These are phyloP conservation scores for Delichon dasypus DNA, from an alignment of 2,797 vertebrate species.

Conservation along the genomic window DNA sequence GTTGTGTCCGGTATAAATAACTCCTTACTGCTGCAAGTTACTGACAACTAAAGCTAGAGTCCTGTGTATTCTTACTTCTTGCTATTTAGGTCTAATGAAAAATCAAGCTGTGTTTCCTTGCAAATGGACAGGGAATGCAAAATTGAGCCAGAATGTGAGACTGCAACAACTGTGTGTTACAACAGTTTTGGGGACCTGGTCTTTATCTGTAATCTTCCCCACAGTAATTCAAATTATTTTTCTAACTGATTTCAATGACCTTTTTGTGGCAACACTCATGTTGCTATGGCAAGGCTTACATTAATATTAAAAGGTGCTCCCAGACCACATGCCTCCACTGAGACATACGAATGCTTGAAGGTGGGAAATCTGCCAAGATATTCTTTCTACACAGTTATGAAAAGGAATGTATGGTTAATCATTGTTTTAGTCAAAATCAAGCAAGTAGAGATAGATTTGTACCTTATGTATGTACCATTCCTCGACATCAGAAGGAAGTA, in stretches of 20 bases:
- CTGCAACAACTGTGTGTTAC: neutral
- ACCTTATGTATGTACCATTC: neutral
- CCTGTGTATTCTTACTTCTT: neutral
- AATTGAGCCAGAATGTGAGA: neutral
- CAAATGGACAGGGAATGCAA: neutral
- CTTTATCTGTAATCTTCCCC: neutral
- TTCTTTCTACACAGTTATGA: neutral
- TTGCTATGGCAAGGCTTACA: slow-evolving; percentile 37
- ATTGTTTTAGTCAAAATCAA: slow-evolving; percentile 21
- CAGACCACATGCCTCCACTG: neutral
- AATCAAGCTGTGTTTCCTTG: neutral
- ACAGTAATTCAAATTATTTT: slow-evolving; percentile 17
- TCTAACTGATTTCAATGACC: neutral
- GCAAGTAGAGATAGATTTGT: neutral
- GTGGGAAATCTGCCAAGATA: slow-evolving; percentile 49
- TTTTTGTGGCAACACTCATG: slow-evolving; percentile 23
- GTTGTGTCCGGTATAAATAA: neutral
- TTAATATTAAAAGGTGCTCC: slow-evolving; percentile 57
- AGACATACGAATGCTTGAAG: slow-evolving; percentile 13
- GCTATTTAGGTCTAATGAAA: neutral
- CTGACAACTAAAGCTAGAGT: neutral
- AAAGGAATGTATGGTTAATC: slow-evolving; percentile 40
- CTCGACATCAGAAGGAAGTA: neutral
- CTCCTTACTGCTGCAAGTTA: neutral
- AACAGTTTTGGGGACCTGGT: slow-evolving; percentile 1